phyloP scores from a whole-genome alignment of 2,113 vertebrate species.

The Poeciliopsis occidentalis region DNA sequence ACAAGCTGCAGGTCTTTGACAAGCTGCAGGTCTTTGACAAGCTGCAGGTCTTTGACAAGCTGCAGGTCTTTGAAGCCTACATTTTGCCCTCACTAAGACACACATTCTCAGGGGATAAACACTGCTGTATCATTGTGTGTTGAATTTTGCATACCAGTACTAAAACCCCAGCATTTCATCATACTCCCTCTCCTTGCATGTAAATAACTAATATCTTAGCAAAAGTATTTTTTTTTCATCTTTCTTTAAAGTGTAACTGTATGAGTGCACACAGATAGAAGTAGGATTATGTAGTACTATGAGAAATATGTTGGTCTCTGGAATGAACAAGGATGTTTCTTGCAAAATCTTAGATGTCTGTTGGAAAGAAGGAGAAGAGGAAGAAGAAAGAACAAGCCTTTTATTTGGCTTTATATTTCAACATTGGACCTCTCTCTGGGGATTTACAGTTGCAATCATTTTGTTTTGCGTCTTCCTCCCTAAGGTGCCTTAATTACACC shows the following conservation, averaged over 20 bases:
- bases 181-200: neutral
- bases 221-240: neutral
- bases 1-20: constrained; percentile 40
- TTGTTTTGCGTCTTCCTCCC: constrained; percentile 50
- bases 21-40: neutral
- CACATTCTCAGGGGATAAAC: constrained; percentile 4
- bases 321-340: neutral
- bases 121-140: constrained; percentile 2
- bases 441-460: constrained; percentile 44
- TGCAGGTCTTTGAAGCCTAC: constrained; percentile 31
- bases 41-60: constrained; percentile 38
- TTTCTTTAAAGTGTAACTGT: too few relatives aligned
- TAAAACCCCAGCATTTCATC: neutral
- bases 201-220: neutral
- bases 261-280: neutral
- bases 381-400: neutral
- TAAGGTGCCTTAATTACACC: constrained; percentile 44
- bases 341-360: neutral
- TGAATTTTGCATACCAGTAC: neutral
- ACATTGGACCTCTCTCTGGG: constrained; percentile 3
- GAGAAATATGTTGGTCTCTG: neutral
- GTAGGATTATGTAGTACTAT: neutral
- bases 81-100: neutral
- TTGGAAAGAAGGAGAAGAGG: neutral
- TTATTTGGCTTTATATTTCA: constrained; percentile 16